Percentiles rank a stretch among this genome's conserved stretches.
phyloP scores from a whole-genome alignment of 2,113 vertebrate genomes.

The Myodes glareolus region DNA sequence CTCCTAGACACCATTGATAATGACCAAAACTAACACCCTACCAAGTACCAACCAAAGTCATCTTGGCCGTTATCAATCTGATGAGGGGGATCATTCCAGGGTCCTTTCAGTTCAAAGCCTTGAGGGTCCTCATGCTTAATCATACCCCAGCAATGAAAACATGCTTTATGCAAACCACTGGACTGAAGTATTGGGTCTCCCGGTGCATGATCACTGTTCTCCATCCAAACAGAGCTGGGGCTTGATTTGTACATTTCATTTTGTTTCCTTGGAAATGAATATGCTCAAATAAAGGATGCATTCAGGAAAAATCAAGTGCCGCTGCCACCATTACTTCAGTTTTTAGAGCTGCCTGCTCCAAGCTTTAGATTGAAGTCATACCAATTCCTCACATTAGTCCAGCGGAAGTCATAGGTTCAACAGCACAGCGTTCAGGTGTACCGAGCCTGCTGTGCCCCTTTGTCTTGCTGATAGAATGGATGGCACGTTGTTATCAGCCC shows the following conservation, averaged over 20 bases:
- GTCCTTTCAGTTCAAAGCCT: background rate
- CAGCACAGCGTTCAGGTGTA: too few relatives aligned
- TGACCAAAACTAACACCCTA: background rate
- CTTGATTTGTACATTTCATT: conserved; percentile 18
- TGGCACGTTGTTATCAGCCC: background rate
- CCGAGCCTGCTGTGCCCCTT: background rate
- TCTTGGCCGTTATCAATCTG: background rate
- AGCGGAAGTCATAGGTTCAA: rapidly evolving
- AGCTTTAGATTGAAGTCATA: background rate
- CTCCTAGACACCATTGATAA: background rate
- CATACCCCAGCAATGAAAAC: background rate
- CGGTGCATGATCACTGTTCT: background rate
- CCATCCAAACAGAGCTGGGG: background rate
- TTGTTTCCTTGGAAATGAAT: conserved; percentile 69
- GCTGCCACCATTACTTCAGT: conserved; percentile 34
- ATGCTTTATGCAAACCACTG: background rate
- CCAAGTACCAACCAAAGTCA: too few relatives aligned
- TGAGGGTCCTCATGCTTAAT: background rate
- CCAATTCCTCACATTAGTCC: background rate
- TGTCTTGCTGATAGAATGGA: conserved; percentile 48
- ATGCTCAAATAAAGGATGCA: background rate
- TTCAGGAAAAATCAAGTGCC: background rate
- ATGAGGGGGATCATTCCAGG: background rate
- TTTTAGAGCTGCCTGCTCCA: background rate
- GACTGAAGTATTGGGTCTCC: background rate